phyloP scores from a whole-genome alignment of 30 jellyfish, hydroid and myxozoan genomes.

The Aurelia sp. region DNA sequence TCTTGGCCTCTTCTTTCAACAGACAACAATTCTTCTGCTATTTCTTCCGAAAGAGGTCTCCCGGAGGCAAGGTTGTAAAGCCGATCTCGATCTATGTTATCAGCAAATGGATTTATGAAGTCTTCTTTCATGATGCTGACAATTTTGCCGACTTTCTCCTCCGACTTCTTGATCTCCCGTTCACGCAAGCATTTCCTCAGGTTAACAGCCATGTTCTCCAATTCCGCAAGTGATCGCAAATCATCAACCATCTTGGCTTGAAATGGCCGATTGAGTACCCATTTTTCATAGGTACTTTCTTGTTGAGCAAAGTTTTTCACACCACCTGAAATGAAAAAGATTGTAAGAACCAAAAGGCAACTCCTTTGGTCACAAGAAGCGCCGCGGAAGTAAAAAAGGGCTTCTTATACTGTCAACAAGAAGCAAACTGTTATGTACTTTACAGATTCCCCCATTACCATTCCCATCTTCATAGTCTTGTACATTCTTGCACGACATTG shows the following conservation, averaged over 20 bases:
- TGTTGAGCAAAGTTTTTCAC: too few relatives aligned
- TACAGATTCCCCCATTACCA: too few relatives aligned
- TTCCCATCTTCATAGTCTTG: conserved; percentile 3
- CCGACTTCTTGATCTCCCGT: conserved; percentile 7
- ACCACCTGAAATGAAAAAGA: too few relatives aligned
- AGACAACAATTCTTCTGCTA: conserved; percentile 6
- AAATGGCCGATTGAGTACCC: too few relatives aligned
- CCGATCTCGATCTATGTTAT: not conserved
- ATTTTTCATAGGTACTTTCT: too few relatives aligned
- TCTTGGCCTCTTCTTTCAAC: not conserved
- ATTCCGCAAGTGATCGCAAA: not conserved
- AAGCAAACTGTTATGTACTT: too few relatives aligned
- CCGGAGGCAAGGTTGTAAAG: conserved; percentile 40
- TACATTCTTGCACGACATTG: conserved; percentile 21
- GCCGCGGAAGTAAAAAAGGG: too few relatives aligned
- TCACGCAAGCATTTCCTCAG: conserved; percentile 34
- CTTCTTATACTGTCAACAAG: too few relatives aligned
- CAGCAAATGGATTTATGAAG: conserved; percentile 25
- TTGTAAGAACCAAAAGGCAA: too few relatives aligned
- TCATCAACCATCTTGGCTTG: too few relatives aligned
- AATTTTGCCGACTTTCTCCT: too few relatives aligned
- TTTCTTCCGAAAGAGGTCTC: conserved; percentile 11
- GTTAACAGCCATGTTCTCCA: not conserved
- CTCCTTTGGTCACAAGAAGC: too few relatives aligned
- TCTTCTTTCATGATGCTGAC: not conserved